Evolutionary conservation across 2,113 vertebrate genomes (phyloP).

Genomic region (Potamarius usumacintae): DNA sequence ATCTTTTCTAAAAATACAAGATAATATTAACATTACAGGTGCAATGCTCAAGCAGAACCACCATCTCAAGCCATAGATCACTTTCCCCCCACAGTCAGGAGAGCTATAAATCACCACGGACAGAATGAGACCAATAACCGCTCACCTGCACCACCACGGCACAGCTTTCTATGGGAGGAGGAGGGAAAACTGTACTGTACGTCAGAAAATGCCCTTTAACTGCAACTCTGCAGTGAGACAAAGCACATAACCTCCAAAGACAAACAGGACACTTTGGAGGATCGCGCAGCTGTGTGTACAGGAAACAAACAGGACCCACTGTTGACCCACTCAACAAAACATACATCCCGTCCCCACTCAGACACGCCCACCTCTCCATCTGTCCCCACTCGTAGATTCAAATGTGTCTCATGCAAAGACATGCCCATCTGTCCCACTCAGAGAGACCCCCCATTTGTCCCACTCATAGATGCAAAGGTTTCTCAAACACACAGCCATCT

Average conservation of each 20-base stretch:
- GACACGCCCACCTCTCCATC: neutral
- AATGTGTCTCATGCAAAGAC: neutral
- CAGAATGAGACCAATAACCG: conserved; percentile 86
- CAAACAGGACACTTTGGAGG: neutral
- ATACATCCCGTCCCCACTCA: neutral
- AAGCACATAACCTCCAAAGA: neutral
- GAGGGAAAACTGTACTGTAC: conserved; percentile 3
- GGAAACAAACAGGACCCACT: neutral
- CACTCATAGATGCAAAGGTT: neutral
- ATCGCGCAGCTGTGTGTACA: neutral
- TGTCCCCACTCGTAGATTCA: neutral
- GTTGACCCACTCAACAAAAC: neutral
- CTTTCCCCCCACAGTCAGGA: conserved; percentile 65
- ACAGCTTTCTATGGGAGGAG: conserved; percentile 18
- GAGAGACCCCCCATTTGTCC: neutral
- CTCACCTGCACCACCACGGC: conserved; percentile 44
- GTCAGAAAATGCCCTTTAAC: neutral
- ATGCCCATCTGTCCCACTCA: neutral
- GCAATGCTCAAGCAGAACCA: conserved; percentile 57
- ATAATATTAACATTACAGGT: conserved; percentile 52
- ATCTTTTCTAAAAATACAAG: conserved; percentile 49
- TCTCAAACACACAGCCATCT: neutral
- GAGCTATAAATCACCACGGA: conserved; percentile 83
- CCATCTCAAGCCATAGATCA: conserved; percentile 71
- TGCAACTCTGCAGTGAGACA: neutral